Evolutionary conservation across 2,888 invertebrate species (phyloP).

Genomic region (Trissoscelio sp.): DNA sequence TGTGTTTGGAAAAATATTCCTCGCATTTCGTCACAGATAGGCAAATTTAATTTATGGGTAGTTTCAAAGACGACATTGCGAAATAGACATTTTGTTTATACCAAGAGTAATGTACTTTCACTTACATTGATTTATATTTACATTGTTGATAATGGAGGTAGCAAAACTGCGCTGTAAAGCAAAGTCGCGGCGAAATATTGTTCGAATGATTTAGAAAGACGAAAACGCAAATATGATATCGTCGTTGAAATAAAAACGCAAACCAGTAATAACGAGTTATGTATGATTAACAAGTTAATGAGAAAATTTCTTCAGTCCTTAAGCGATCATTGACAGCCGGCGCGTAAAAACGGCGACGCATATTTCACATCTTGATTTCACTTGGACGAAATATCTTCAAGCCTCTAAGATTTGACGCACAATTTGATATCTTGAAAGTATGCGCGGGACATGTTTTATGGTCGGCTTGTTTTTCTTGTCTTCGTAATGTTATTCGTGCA

Average conservation of each 20-base stretch:
- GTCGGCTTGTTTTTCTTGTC: not conserved
- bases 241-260: conserved; percentile 20
- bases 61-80: conserved; percentile 12
- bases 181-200: not conserved
- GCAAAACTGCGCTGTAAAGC: not conserved
- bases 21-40: conserved; percentile 28
- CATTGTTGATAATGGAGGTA: conserved; percentile 8
- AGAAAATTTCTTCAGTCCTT: conserved; percentile 39
- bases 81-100: conserved; percentile 10
- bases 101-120: conserved; percentile 29
- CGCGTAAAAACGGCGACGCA: conserved; percentile 31
- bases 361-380: conserved; percentile 53
- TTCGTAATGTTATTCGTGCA: not conserved
- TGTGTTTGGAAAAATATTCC: conserved; percentile 12
- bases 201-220: not conserved
- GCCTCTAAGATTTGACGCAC: conserved; percentile 38
- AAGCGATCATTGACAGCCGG: conserved; percentile 27
- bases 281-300: conserved; percentile 33
- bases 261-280: conserved; percentile 50
- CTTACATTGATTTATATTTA: conserved; percentile 25
- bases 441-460: conserved; percentile 7
- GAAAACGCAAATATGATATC: conserved; percentile 9
- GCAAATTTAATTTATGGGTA: conserved; percentile 13
- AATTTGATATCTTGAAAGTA: conserved; percentile 51
- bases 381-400: conserved; percentile 47